Evolutionary conservation across 2,888 invertebrate species (phyloP).

Genomic region (Tillus elongatus): DNA sequence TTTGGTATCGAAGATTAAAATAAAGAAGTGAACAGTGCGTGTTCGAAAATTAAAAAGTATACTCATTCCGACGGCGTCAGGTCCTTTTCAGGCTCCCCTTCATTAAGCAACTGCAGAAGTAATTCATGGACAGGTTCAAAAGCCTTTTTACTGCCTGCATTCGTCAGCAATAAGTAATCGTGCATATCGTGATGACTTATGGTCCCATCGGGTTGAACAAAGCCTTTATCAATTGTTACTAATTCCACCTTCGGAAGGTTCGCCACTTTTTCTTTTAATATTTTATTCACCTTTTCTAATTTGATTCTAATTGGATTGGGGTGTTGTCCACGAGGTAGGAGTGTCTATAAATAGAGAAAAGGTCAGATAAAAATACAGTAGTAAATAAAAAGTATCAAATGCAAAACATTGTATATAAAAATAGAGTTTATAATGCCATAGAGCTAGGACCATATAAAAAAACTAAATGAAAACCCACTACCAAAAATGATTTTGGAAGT

Average conservation of each 20-base stretch:
- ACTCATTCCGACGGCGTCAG: constrained; percentile 64
- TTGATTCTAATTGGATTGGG: constrained; percentile 75
- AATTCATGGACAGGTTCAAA: constrained; percentile 79
- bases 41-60: constrained; percentile 1
- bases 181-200: constrained; percentile 88
- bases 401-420: too few relatives aligned
- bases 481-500: too few relatives aligned
- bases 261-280: constrained; percentile 55
- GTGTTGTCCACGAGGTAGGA: constrained; percentile 79
- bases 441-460: too few relatives aligned
- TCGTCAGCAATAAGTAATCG: constrained; percentile 81
- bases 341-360: constrained; percentile 59
- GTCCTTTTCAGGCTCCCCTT: constrained; percentile 66
- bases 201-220: constrained; percentile 67
- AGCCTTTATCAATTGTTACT: constrained; percentile 69
- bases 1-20: too few relatives aligned
- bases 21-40: too few relatives aligned
- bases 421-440: too few relatives aligned
- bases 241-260: constrained; percentile 62
- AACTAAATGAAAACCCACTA: too few relatives aligned
- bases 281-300: constrained; percentile 63
- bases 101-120: constrained; percentile 64
- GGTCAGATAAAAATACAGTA: too few relatives aligned
- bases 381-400: too few relatives aligned
- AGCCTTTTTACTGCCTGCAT: constrained; percentile 76